Base-by-base conservation (phyloP, 1,140 invertebrate species). In the Leptinotarsa defecta region DNA sequence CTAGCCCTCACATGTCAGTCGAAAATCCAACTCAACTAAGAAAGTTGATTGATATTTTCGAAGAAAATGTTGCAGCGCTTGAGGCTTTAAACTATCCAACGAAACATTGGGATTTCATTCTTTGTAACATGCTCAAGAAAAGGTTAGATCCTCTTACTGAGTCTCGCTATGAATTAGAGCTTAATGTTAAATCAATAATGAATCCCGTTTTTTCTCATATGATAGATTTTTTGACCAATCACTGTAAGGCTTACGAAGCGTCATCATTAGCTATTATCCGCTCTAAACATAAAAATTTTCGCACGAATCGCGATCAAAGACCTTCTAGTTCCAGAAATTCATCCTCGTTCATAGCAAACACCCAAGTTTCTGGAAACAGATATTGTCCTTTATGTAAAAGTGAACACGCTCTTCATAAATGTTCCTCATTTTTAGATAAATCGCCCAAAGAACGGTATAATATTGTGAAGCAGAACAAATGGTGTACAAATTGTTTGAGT, bases 401-500 rank as follows among this genome's bases (percentile, higher is more conserved):
- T 65, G 63, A 65, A 22, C 63, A 65, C 19, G 19, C 19, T 27
- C 19, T 65, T 13, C 19, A 65, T 65, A 65, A 15, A 65, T 65
- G 63, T 27, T 19, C 63, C 13, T 65, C 63, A 65, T 65, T 65
- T 20, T 20, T 24, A 19, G 19, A 20, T n/a, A 65, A 65, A 65
- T 65, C 63, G 13, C 63, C 63, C 24, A 65, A 20, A 27, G 63
- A 65, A 8, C 13, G 63, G 8, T 65, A 65, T 65, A 65, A 20
- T 65, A 20, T 65, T 65, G 63, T 65, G 3, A 22, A 65, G 13
- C 63, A 65, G 19, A 65, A 65, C 27, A 27, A 27, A 27, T 65
- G 63, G 63, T 65, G 19, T 19, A 65, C 63, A 65, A 65, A 65
- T 65, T 65, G 63, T 20, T 65, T 20, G 24, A 65, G 63, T 65